A percentile compares a stretch with the other conserved stretches of the same genome.
Conservation (phyloP, 2,113 vertebrate genomes). For the Megaceryle maxima region DNA sequence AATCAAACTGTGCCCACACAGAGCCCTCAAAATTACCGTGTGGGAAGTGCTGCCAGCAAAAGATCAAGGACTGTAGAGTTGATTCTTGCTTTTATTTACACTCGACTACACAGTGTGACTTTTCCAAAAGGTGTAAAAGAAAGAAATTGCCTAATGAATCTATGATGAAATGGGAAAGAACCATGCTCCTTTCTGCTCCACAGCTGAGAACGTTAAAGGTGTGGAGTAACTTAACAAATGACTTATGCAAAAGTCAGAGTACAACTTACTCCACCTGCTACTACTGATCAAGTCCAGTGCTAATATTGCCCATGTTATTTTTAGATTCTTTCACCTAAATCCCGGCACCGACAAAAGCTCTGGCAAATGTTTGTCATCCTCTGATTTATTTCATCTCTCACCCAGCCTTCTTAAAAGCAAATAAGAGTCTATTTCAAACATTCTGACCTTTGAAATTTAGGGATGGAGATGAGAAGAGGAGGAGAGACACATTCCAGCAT, state of each 20-base stretch:
- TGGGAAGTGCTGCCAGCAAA: slow-evolving; percentile 41
- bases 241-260: background rate
- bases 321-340: background rate
- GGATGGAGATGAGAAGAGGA: background rate
- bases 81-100: slow-evolving; percentile 50
- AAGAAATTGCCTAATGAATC: background rate
- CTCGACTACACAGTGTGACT: background rate
- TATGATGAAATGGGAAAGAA: background rate
- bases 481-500: background rate
- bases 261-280: background rate
- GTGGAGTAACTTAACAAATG: background rate
- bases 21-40: background rate
- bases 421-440: background rate
- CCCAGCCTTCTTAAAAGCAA: background rate
- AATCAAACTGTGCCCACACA: slow-evolving; percentile 44
- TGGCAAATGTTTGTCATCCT: background rate
- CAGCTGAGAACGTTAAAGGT: background rate
- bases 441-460: background rate
- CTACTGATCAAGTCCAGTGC: background rate
- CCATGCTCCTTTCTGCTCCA: background rate
- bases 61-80: slow-evolving; percentile 7
- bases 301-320: background rate
- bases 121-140: background rate
- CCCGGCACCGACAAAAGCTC: background rate
- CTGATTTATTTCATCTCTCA: background rate